Percentiles rank a stretch among this genome's conserved stretches.
Evolutionary conservation across 2,113 vertebrate species (phyloP).

Genomic region (Gallinago media): DNA sequence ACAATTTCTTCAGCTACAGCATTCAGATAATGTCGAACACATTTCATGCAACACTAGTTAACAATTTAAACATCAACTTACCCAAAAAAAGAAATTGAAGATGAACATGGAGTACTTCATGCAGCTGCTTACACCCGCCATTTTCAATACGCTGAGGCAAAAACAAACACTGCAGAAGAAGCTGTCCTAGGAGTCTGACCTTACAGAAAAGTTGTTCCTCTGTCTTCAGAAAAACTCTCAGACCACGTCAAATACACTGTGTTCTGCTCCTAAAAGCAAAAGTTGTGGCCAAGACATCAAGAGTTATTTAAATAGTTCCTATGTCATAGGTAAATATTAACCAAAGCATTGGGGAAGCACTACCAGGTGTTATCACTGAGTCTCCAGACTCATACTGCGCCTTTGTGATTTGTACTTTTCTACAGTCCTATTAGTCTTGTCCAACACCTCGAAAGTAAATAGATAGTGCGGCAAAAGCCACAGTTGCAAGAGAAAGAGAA

Average conservation of each 20-base stretch:
- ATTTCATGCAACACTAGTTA: conserved; percentile 33
- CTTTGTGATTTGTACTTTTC: background rate
- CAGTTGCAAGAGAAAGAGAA: background rate
- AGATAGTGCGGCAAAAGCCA: background rate
- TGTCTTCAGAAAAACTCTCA: conserved; percentile 19
- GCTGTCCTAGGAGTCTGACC: background rate
- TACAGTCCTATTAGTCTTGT: background rate
- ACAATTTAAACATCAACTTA: conserved; percentile 77
- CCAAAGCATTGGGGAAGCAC: conserved; percentile 42
- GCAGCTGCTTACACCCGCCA: conserved; percentile 86
- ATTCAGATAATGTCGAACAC: conserved; percentile 12
- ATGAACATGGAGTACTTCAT: conserved; percentile 89
- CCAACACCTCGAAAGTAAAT: conserved; percentile 60
- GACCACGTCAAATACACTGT: background rate
- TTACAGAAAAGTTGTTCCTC: background rate
- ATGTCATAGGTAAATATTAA: conserved; percentile 76
- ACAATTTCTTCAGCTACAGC: conserved; percentile 23
- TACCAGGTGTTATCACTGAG: conserved; percentile 48
- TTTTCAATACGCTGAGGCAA: conserved; percentile 52
- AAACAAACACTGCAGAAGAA: background rate
- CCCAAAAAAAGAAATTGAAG: conserved; percentile 94
- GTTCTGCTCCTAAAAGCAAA: conserved; percentile 33
- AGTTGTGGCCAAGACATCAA: background rate
- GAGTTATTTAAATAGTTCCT: conserved; percentile 1
- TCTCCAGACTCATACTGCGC: background rate